Conservation (phyloP, 2,113 vertebrate species). For the Corythornis vintsioides region DNA sequence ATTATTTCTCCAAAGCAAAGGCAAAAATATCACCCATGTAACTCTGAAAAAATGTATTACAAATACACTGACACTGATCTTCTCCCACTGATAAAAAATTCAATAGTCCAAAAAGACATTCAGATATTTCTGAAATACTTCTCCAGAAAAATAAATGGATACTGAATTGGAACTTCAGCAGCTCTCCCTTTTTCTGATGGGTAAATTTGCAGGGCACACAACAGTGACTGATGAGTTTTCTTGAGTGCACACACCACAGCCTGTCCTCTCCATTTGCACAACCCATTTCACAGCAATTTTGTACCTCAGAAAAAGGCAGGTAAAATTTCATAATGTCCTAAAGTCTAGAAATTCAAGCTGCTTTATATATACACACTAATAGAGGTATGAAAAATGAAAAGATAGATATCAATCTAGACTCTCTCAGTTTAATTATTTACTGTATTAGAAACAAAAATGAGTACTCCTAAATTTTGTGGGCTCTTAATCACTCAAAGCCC, state of each 20-base stretch:
- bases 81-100: background rate
- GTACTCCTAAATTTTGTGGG: background rate
- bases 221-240: background rate
- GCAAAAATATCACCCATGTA: background rate
- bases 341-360: background rate
- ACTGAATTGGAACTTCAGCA: background rate
- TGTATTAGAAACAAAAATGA: background rate
- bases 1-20: background rate
- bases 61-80: background rate
- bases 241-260: background rate
- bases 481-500: background rate
- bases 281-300: background rate
- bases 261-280: background rate
- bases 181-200: background rate
- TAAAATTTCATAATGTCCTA: background rate
- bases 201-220: background rate
- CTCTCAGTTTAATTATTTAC: background rate
- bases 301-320: background rate
- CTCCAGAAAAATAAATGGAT: background rate
- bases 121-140: background rate
- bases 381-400: background rate
- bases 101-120: background rate
- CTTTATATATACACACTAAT: background rate
- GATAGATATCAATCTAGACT: background rate
- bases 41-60: background rate